Evolutionary conservation across 1,140 invertebrate genomes (phyloP), one percentile per base, ranked within the genome.

Genomic region (Hirudo medicinalis): DNA sequence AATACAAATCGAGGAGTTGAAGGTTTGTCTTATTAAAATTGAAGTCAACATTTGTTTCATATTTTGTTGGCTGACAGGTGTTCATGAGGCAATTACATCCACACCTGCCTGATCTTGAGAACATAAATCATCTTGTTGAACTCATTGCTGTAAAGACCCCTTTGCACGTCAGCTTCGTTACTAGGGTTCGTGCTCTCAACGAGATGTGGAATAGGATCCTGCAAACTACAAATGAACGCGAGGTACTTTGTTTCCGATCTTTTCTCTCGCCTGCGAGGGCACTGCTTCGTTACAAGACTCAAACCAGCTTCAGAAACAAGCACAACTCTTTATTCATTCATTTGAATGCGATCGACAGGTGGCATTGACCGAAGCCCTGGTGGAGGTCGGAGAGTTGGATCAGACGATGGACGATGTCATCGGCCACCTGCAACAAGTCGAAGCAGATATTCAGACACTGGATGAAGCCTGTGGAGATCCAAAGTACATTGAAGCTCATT

Each of bases 301-400:
- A 36, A 36, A 36, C 32, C 2, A 36, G 32, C 32, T n/a, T n/a
- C n/a, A n/a, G n/a, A n/a, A n/a, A n/a, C n/a, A n/a, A n/a, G n/a
- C 2, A 36, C 32, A 36, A 6, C 32, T 36, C 43, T 49, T 49
- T 49, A 17, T 5, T 49, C 9, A 49, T 11, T 49, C 13, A 13
- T 49, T 49, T 9, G 43, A 49, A 15, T 49, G 43, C 11, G 15
- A 49, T 49, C 11, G 13, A 17, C n/a, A 43, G 27, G 11, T 68
- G 25, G 25, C 36, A 1, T 68, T 98, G 67, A 93, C 97, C 80
- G 88, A 93, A 76, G 91, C 92, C 15, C 84, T 98, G 19, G 83
- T 99, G 6, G 87, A 92, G 73, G 86, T 97, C 6, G 96, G 95
- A 6, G 94, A 99, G 83, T 90, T 99, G 85, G 92, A 97, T 79